Evolutionary conservation across 1,140 invertebrate species (phyloP).

Genomic region (Penaeus japonicus): DNA sequence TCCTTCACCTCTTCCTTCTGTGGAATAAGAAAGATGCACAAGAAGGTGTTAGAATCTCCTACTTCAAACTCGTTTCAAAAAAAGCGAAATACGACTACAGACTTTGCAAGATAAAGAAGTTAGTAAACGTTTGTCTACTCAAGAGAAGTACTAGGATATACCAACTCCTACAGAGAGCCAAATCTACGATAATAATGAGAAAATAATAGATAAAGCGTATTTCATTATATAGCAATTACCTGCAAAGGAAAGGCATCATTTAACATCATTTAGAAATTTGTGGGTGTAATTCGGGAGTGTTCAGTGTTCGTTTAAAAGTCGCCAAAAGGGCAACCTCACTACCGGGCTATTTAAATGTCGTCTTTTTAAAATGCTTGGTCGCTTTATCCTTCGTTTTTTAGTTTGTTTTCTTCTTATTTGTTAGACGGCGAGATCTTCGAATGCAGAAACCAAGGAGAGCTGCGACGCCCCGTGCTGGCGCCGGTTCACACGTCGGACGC

Average conservation of each 20-base stretch:
- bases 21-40: constrained; percentile 28
- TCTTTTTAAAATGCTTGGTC: constrained; percentile 7
- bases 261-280: constrained; percentile 33
- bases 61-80: neutral
- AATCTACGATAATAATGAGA: neutral
- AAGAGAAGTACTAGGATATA: neutral
- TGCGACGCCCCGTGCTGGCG: no score
- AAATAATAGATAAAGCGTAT: neutral
- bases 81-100: neutral
- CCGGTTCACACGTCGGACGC: no score
- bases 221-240: neutral
- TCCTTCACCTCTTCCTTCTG: constrained; percentile 53
- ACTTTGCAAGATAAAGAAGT: constrained; percentile 8
- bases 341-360: constrained; percentile 36
- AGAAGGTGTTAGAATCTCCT: constrained; percentile 24
- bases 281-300: constrained; percentile 14
- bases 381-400: constrained; percentile 3
- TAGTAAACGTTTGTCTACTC: neutral
- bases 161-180: neutral
- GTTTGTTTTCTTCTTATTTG: constrained; percentile 28
- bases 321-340: constrained; percentile 37
- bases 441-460: no score
- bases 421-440: constrained; percentile 13
- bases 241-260: constrained; percentile 13
- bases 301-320: constrained; percentile 33